A percentile compares a stretch with the other conserved stretches of the same genome.
These are phyloP conservation scores for Disparrhopalites patrizii DNA, from an alignment of 2,888 invertebrate genomes.

Conservation along the genomic window DNA sequence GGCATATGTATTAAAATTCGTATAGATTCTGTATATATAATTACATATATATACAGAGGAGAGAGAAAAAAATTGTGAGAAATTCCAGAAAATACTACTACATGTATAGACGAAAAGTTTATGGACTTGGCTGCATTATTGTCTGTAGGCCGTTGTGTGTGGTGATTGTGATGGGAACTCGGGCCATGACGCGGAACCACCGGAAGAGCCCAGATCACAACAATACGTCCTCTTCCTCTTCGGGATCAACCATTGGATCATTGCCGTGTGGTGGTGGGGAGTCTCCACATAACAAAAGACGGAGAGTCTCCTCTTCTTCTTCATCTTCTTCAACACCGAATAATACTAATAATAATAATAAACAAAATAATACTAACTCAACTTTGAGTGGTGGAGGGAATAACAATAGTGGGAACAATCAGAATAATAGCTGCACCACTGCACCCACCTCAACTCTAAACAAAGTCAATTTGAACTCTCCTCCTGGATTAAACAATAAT, in stretches of 20 bases:
- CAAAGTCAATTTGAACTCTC: constrained; percentile 1
- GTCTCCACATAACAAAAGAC: constrained; percentile 30
- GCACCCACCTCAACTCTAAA: neutral
- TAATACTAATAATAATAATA: constrained; percentile 14
- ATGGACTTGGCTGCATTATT: constrained; percentile 24
- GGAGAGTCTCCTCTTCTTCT: constrained; percentile 27
- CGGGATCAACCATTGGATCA: constrained; percentile 33
- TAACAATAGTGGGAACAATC: neutral
- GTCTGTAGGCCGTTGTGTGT: constrained; percentile 23
- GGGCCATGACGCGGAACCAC: constrained; percentile 38
- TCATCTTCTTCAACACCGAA: no score
- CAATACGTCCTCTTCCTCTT: constrained; percentile 34
- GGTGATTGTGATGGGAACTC: constrained; percentile 37
- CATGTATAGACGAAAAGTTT: no score
- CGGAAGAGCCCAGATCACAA: constrained; percentile 39
- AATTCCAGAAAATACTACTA: no score
- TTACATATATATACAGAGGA: no score
- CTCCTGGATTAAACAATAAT: constrained; percentile 12
- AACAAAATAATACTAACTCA: neutral
- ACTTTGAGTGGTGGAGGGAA: neutral
- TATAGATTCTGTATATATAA: no score
- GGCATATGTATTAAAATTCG: neutral
- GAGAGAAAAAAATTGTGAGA: constrained; percentile 1
- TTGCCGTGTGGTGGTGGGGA: constrained; percentile 31
- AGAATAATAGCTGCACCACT: neutral